These are phyloP conservation scores for Xanthostigma xanthostigma DNA, from an alignment of 2,888 invertebrate species.

Conservation along the genomic window DNA sequence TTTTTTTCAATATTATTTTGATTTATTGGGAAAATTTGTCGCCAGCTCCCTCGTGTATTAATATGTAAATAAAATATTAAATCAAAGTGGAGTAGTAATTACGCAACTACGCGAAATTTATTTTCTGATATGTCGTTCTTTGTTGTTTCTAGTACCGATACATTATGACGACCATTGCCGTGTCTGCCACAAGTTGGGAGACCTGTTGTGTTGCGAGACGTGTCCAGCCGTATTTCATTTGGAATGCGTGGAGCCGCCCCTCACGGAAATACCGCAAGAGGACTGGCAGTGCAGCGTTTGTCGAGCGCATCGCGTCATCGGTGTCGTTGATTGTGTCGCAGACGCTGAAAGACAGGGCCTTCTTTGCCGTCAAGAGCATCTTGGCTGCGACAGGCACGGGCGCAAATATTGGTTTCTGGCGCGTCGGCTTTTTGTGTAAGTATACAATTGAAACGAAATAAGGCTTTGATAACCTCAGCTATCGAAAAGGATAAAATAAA, in stretches of 20 bases:
- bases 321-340: conserved; percentile 85
- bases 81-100: too few relatives aligned
- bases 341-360: conserved; percentile 85
- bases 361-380: conserved; percentile 79
- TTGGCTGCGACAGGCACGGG: conserved; percentile 92
- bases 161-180: conserved; percentile 88
- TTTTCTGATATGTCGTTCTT: conserved; percentile 3
- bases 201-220: conserved; percentile 91
- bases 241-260: conserved; percentile 89
- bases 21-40: too few relatives aligned
- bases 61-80: too few relatives aligned
- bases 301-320: conserved; percentile 77
- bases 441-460: too few relatives aligned
- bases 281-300: conserved; percentile 97
- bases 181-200: conserved; percentile 83
- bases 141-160: conserved; percentile 47
- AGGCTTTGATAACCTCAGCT: neutral
- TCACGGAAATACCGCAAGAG: conserved; percentile 88
- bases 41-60: too few relatives aligned
- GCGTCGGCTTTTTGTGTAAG: conserved; percentile 86
- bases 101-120: neutral
- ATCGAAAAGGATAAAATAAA: neutral
- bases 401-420: conserved; percentile 95
- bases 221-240: conserved; percentile 97
- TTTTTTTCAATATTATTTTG: too few relatives aligned